A percentile compares a stretch with the other conserved stretches of the same genome.
phyloP scores from a whole-genome alignment of 2,797 vertebrate species.

The Spinibarbus caldwelli region DNA sequence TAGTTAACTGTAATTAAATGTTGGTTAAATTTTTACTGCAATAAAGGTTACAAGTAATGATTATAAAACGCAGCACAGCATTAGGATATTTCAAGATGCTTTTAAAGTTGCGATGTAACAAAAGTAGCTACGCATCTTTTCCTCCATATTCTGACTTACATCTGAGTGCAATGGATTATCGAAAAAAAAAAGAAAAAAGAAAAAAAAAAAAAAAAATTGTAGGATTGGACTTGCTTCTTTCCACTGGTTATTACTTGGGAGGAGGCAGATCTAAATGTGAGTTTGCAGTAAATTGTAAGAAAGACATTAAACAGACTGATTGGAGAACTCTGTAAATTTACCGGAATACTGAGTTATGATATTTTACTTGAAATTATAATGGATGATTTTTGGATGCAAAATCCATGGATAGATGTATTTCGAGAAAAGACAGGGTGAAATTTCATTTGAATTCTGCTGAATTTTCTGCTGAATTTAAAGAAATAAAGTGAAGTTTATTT shows the following conservation, averaged over 20 bases:
- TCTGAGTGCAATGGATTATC: not conserved
- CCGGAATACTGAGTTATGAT: not conserved
- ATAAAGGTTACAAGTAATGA: not conserved
- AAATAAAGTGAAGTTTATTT: not conserved
- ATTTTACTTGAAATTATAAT: not conserved
- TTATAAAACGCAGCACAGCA: not conserved
- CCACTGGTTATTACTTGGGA: not conserved
- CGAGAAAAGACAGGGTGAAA: not conserved
- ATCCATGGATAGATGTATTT: not conserved
- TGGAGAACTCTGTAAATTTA: not conserved
- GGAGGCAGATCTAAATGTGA: not conserved
- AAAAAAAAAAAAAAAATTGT: too few relatives aligned
- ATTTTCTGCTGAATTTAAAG: not conserved
- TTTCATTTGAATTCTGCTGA: conserved; percentile 10
- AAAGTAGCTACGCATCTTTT: not conserved
- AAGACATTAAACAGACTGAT: not conserved
- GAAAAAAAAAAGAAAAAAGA: not conserved
- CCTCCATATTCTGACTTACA: not conserved
- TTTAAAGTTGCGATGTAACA: not conserved
- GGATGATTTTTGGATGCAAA: not conserved
- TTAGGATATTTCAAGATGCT: not conserved
- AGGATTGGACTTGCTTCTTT: not conserved
- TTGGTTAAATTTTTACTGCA: not conserved
- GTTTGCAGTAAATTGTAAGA: not conserved
- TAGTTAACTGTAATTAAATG: not conserved